A percentile compares a stretch with the other conserved stretches of the same genome.
These are phyloP conservation scores for Sesamia nonagrioides DNA, from an alignment of 1,140 invertebrate species.

Conservation along the genomic window DNA sequence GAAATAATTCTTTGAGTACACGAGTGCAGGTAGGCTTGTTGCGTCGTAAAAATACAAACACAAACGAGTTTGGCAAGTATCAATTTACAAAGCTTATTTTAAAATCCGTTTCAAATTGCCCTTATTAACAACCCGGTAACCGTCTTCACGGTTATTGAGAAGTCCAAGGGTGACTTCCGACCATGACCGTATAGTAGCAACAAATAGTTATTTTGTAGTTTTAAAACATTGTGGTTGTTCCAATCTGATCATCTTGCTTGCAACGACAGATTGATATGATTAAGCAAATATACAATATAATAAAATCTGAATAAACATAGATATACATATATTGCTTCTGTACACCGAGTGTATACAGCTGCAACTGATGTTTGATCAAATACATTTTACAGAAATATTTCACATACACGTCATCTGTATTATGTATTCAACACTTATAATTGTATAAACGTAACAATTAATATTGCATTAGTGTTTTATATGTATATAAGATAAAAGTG, in stretches of 20 bases:
- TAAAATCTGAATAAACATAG: too few species aligned
- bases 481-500: too few species aligned
- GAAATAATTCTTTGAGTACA: constrained; percentile 16
- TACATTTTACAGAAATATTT: too few species aligned
- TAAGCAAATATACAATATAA: too few species aligned
- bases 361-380: too few species aligned
- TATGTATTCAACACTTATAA: too few species aligned
- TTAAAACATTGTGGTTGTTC: not conserved
- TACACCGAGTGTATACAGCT: too few species aligned
- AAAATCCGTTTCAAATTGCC: not conserved
- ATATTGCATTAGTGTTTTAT: not conserved
- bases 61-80: not conserved
- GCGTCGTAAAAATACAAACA: not conserved
- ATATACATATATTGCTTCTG: too few species aligned
- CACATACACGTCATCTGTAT: too few species aligned
- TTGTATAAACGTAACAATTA: too few species aligned
- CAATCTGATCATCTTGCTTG: not conserved
- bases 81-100: not conserved
- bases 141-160: not conserved
- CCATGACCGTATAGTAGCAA: not conserved
- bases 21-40: not conserved
- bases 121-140: not conserved
- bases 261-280: too few species aligned
- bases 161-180: not conserved
- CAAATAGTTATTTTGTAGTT: not conserved